phyloP scores from a whole-genome alignment of 2,797 vertebrate genomes.

The Megaceryle alcyon region DNA sequence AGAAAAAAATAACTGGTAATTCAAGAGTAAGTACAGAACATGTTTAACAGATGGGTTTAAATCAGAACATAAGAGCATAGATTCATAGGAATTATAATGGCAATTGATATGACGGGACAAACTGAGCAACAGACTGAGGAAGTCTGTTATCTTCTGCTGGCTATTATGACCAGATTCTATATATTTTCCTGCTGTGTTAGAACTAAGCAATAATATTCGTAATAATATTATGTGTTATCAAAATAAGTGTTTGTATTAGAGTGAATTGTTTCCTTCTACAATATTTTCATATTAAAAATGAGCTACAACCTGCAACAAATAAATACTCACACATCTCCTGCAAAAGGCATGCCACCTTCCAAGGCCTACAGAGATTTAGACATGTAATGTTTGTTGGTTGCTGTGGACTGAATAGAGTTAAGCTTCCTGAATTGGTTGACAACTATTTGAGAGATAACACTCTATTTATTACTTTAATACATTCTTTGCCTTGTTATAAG shows the following conservation, averaged over 20 bases:
- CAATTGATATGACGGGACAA: neutral
- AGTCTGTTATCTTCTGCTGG: neutral
- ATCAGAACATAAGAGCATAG: neutral
- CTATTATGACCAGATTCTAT: neutral
- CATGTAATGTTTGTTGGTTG: neutral
- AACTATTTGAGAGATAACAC: slow-evolving; percentile 16
- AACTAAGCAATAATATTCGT: neutral
- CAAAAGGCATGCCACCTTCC: neutral
- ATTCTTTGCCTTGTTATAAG: neutral
- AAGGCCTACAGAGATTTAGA: neutral
- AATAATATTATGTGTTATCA: neutral
- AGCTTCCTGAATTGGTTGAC: neutral
- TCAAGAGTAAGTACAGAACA: neutral
- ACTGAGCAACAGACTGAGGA: neutral
- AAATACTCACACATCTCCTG: neutral
- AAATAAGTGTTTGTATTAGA: neutral
- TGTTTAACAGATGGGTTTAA: neutral
- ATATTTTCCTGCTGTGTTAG: neutral
- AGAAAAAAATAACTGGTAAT: neutral
- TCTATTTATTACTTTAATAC: slow-evolving; percentile 36
- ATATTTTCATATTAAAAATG: slow-evolving; percentile 24
- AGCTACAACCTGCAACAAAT: neutral
- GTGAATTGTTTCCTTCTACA: neutral
- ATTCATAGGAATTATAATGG: neutral
- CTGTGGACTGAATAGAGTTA: neutral